Conservation (phyloP, 2,113 vertebrate species). For the Cheirogaleus medius region DNA sequence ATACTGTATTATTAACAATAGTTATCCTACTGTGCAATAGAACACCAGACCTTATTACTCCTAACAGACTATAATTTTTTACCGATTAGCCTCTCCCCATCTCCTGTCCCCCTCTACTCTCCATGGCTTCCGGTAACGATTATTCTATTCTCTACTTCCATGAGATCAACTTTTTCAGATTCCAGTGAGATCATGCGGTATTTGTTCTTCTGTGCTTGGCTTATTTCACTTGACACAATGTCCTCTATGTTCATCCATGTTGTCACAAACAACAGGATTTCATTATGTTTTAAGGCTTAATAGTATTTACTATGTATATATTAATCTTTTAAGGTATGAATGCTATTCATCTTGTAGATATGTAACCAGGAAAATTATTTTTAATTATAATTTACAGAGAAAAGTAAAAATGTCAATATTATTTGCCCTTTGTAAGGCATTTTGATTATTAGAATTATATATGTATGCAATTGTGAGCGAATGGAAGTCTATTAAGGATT, state of each 20-base stretch:
- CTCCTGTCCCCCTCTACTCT: neutral
- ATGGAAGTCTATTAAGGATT: neutral
- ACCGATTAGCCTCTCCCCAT: neutral
- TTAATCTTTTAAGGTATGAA: neutral
- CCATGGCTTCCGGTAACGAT: neutral
- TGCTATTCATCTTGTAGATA: neutral
- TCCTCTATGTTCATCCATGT: neutral
- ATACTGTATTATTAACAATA: neutral
- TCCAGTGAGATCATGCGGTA: neutral
- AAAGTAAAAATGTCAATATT: neutral
- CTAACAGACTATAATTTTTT: neutral
- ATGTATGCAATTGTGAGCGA: neutral
- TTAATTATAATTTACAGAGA: neutral
- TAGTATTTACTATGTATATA: neutral
- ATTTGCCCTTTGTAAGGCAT: neutral
- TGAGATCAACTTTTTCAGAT: neutral
- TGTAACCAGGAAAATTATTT: neutral
- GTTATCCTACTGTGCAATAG: neutral
- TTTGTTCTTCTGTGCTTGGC: neutral
- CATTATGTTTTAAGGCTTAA: neutral
- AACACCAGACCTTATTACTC: neutral
- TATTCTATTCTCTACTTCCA: neutral
- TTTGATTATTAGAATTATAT: neutral
- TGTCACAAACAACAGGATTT: neutral
- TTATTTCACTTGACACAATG: neutral